Base-by-base conservation (phyloP, 2,888 invertebrate genomes). In the Pachymerium ferrugineum region DNA sequence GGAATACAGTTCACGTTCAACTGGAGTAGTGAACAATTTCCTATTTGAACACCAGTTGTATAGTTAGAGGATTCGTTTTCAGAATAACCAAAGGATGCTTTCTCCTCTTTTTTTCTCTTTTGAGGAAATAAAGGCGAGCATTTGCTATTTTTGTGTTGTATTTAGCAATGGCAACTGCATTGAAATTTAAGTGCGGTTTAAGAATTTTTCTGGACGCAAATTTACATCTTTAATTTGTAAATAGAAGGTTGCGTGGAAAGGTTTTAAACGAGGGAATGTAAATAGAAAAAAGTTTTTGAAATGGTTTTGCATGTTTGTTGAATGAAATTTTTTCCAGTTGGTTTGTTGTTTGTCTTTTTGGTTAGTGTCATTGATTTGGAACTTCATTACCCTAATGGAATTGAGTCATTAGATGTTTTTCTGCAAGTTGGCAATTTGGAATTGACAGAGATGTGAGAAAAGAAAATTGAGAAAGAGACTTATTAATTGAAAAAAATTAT, bases 1-100 rank as follows among this genome's bases (percentile, higher is more conserved):
- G 28, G 25, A 28, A 62, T 28, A 62, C 62, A 62, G 62, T 62
- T 28, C 62, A 62, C 62, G 62, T 62, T 62, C 62, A 62, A 62
- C 62, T 62, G 25, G n/a, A 28, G 62, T 62, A 62, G 62, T 62
- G 62, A 62, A 62, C 62, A 62, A 62, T 62, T 62, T 62, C 62
- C 62, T 62, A 62, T 62, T 62, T 62, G 25, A 62, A 62, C 62
- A 62, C 62, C 62, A 22, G 25, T 62, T 10, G 62, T 28, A n/a
- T 62, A 62, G 62, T 62, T 62, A 62, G 62, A n/a, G 19, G 16
- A 62, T 62, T 62, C 62, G 62, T 28, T 25, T 62, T 62, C 62
- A 12, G 62, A 62, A 62, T 62, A 62, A 62, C 62, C 62, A 62
- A 62, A 62, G 62, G n/a, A n/a, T n/a, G n/a, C n/a, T n/a, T n/a